Conservation (phyloP, 2,888 invertebrate species). For the Osmoderma eremita region DNA sequence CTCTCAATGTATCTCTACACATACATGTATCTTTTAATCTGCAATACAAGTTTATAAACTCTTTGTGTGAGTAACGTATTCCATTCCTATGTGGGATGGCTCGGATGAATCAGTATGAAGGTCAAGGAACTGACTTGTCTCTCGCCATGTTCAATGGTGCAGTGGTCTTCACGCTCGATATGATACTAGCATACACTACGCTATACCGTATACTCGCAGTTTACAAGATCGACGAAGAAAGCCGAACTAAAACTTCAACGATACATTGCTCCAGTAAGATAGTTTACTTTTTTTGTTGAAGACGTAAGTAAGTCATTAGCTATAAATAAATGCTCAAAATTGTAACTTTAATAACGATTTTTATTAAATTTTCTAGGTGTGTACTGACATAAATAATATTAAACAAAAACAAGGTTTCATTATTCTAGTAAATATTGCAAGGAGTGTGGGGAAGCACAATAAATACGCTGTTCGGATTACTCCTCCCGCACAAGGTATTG, state of each 20-base stretch:
- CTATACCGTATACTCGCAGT: neutral
- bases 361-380: too few species aligned
- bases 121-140: slow-evolving; percentile 31
- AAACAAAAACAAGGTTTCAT: too few species aligned
- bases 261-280: neutral
- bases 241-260: slow-evolving; percentile 1
- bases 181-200: neutral
- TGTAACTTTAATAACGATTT: neutral
- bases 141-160: neutral
- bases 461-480: too few species aligned
- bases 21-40: too few species aligned
- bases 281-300: too few species aligned
- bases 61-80: neutral
- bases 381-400: too few species aligned
- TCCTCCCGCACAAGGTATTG: too few species aligned
- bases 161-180: slow-evolving; percentile 18
- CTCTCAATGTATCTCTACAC: too few species aligned
- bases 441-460: too few species aligned
- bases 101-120: slow-evolving; percentile 24
- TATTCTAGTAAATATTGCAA: neutral
- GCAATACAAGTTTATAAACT: neutral
- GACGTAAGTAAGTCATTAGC: neutral
- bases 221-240: neutral
- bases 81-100: neutral
- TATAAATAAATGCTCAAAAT: slow-evolving; percentile 8